These are phyloP conservation scores for Eupithecia abbreviata DNA, from an alignment of 2,888 invertebrate species.

Conservation along the genomic window DNA sequence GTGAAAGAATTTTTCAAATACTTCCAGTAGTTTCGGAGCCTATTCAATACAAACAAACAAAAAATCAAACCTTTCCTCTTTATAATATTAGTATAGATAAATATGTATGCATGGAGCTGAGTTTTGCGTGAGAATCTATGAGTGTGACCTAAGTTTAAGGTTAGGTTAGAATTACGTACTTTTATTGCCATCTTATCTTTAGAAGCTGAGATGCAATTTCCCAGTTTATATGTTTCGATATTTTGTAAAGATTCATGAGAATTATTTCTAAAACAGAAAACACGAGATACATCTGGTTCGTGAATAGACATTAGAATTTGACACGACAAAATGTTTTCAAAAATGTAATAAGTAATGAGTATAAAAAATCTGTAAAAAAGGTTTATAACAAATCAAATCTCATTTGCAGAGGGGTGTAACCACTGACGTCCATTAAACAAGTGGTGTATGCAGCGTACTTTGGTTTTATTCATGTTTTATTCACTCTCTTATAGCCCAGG, in stretches of 20 bases:
- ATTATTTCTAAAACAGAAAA: not conserved
- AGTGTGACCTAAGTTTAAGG: not conserved
- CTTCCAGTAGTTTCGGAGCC: too few species aligned
- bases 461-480: not conserved
- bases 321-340: not conserved
- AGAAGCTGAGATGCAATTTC: constrained; percentile 55
- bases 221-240: constrained; percentile 50
- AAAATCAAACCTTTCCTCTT: too few species aligned
- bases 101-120: not conserved
- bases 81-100: too few species aligned
- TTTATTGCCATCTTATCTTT: constrained; percentile 51
- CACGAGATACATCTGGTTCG: not conserved
- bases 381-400: not conserved
- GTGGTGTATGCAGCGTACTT: not conserved
- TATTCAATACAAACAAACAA: too few species aligned
- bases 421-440: not conserved
- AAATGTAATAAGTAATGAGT: not conserved
- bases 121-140: not conserved
- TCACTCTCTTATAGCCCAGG: not conserved
- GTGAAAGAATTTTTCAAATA: too few species aligned
- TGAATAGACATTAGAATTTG: not conserved
- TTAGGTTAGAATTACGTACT: not conserved
- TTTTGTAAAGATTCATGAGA: constrained; percentile 9
- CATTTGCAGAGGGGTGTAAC: not conserved
- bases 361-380: not conserved